phyloP scores from a whole-genome alignment of 2,113 vertebrate species.

The Neomonachus schauinslandi region DNA sequence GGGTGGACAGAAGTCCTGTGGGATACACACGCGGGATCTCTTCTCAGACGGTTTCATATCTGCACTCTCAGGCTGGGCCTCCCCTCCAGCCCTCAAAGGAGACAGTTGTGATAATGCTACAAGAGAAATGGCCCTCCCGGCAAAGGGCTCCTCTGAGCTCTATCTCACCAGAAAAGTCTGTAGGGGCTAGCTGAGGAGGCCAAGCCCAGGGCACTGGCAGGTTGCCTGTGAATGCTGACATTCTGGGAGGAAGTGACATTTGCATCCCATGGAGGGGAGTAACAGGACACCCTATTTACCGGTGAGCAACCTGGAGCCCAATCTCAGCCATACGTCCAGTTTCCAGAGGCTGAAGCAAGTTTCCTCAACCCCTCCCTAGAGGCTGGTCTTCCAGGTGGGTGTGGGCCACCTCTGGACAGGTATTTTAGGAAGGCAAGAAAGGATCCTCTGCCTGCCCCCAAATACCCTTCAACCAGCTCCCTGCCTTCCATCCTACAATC shows the following conservation, averaged over 20 bases:
- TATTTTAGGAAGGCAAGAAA: background rate
- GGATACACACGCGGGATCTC: accelerated
- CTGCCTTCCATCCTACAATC: background rate
- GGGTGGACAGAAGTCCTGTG: background rate
- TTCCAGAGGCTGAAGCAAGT: background rate
- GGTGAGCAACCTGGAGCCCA: background rate
- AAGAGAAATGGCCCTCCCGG: background rate
- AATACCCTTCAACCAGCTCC: background rate
- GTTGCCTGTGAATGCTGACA: background rate
- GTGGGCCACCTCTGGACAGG: background rate
- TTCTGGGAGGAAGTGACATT: background rate
- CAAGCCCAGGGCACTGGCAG: background rate
- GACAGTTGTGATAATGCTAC: background rate
- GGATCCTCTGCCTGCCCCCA: background rate
- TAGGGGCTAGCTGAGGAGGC: background rate
- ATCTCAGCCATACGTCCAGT: background rate
- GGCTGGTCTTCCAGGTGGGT: background rate
- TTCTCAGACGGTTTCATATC: background rate
- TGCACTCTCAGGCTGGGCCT: background rate
- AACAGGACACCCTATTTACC: background rate
- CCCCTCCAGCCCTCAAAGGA: background rate
- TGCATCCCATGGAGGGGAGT: background rate
- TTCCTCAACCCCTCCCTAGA: background rate
- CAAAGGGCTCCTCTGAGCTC: background rate
- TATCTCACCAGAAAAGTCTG: background rate